A percentile compares a stretch with the other conserved stretches of the same genome.
Conservation (phyloP, 2,113 vertebrate species). For the Upupa epops region DNA sequence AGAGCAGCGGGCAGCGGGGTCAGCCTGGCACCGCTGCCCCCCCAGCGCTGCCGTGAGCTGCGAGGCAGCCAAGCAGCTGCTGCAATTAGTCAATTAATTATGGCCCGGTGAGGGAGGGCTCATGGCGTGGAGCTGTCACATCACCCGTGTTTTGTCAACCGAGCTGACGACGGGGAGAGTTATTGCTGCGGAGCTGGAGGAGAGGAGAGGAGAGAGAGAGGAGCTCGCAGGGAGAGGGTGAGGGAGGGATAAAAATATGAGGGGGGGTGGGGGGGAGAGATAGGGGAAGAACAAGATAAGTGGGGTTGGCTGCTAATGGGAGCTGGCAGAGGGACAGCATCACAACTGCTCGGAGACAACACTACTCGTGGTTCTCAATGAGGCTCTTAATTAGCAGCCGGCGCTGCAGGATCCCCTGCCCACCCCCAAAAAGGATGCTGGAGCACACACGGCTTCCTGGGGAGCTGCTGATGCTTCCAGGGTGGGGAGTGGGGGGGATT, state of each 20-base stretch:
- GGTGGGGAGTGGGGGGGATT: too few species aligned
- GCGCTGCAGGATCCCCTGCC: slow-evolving; percentile 51
- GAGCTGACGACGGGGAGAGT: slow-evolving; percentile 61
- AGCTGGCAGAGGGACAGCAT: slow-evolving; percentile 64
- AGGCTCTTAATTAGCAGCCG: slow-evolving; percentile 63
- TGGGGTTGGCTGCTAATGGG: slow-evolving; percentile 73
- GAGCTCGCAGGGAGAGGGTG: slow-evolving; percentile 22
- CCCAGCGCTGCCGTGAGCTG: not conserved
- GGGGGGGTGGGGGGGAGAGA: slow-evolving; percentile 64
- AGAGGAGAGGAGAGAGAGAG: slow-evolving; percentile 27
- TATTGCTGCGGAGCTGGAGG: slow-evolving; percentile 53
- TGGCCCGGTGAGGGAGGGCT: slow-evolving; percentile 45
- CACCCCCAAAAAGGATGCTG: not conserved
- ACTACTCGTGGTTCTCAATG: slow-evolving; percentile 58
- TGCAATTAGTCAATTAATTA: slow-evolving; percentile 74
- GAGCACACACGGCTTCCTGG: not conserved
- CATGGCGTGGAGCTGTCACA: slow-evolving; percentile 69
- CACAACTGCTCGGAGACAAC: slow-evolving; percentile 55
- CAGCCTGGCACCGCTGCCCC: not conserved
- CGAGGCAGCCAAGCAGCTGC: not conserved
- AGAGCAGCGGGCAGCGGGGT: not conserved
- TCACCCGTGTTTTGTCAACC: slow-evolving; percentile 63
- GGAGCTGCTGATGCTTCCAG: not conserved
- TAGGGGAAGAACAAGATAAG: slow-evolving; percentile 72
- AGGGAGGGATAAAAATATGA: slow-evolving; percentile 64